Base-by-base conservation (phyloP, 2,888 invertebrate genomes). In the Anthrax anthrax region DNA sequence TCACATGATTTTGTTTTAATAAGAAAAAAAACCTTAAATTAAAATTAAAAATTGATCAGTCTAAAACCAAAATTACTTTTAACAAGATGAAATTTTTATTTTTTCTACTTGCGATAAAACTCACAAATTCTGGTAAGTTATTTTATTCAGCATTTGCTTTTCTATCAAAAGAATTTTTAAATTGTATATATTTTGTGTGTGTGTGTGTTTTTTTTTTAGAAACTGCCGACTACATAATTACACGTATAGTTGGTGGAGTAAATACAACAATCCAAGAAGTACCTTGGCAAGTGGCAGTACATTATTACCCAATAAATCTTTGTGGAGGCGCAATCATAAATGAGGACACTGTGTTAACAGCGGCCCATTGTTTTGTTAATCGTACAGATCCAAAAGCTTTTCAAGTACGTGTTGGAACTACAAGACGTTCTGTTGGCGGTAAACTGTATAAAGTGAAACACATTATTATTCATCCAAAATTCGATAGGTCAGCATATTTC, bases 271-370 rank as follows among this genome's bases (percentile, higher is more conserved):
- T 51, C 38, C 23, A 48, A 23, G 42, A 51, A 29, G 38, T 42
- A 19, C 51, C 51, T 18, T 49, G 45, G 44, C 50, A 51, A 50
- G 45, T 46, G 6, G 39, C 50, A 1, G 27, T 52, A 10, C 42
- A 36, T 14, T 48, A 44, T 27, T 54, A 63, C 23, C 69, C 66
- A 2, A 55, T 61, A 0, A 73, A 74, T 49, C 56, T 62, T 0
- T 75, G 75, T 50, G 74, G 75, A 0, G 75, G 71, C 0, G 55
- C 71, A 9, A 69, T 75, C n/a, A 60, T 76, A 10, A 29, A 18
- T 27, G 39, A 40, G 16, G 40, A 71, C 42, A 69, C 72, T 40
- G 62, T 71, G 2, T 43, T 75, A 3, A 75, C 75, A 2, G 75
- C 75, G 14, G 75, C 73, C 3, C 75, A 76, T 55, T 76, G 75